Conservation (phyloP, 2,888 invertebrate species). For the Epirrita christyi region DNA sequence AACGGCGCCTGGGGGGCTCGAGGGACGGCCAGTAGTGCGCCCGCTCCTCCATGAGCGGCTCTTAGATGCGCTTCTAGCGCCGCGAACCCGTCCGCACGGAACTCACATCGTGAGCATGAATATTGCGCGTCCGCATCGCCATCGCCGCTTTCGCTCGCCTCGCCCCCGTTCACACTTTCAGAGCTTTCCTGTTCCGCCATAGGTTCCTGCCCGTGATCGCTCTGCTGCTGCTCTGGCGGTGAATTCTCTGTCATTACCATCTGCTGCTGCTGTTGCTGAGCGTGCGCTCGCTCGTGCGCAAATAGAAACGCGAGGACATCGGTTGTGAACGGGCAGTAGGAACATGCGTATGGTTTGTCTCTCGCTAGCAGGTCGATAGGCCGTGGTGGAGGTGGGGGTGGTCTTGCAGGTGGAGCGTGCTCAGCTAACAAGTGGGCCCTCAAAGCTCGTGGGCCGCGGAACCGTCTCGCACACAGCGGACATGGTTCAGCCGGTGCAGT, state of each 20-base stretch:
- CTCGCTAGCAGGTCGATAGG: slow-evolving; percentile 84
- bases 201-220: slow-evolving; percentile 43
- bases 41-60: slow-evolving; percentile 78
- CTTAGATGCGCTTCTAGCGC: slow-evolving; percentile 80
- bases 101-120: slow-evolving; percentile 79
- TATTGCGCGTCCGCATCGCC: slow-evolving; percentile 65
- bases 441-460: slow-evolving; percentile 94
- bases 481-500: slow-evolving; percentile 85
- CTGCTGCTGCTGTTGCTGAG: slow-evolving; percentile 61
- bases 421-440: slow-evolving; percentile 94
- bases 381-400: slow-evolving; percentile 72
- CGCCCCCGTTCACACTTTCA: slow-evolving; percentile 43
- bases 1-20: slow-evolving; percentile 88
- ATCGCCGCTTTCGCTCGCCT: slow-evolving; percentile 52
- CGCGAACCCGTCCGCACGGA: slow-evolving; percentile 76
- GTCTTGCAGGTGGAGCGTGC: slow-evolving; percentile 88
- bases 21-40: slow-evolving; percentile 81
- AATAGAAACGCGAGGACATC: slow-evolving; percentile 95
- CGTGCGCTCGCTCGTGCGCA: slow-evolving; percentile 95
- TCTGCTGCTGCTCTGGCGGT: slow-evolving; percentile 32
- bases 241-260: slow-evolving; percentile 27
- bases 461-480: slow-evolving; percentile 93
- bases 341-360: slow-evolving; percentile 93
- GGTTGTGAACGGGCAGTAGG: slow-evolving; percentile 95
- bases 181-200: slow-evolving; percentile 41